phyloP scores from a whole-genome alignment of 2,797 vertebrate genomes.

The Myotis findleyi region DNA sequence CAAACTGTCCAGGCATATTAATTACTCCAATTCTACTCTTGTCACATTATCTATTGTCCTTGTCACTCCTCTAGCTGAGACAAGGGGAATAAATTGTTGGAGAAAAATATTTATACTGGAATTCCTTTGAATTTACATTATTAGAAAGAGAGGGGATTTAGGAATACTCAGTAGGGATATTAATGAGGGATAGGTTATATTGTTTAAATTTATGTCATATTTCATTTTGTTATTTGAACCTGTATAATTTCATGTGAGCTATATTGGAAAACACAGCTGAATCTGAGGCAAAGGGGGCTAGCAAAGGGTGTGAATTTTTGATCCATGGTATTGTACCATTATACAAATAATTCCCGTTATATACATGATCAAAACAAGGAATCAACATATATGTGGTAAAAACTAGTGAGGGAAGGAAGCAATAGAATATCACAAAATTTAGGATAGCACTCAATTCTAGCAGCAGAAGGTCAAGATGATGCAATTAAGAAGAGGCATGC shows the following conservation, averaged over 20 bases:
- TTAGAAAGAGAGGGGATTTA: neutral
- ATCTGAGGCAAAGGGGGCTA: neutral
- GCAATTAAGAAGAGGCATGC: neutral
- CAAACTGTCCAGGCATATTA: neutral
- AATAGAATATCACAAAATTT: neutral
- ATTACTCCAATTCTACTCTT: neutral
- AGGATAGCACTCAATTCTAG: neutral
- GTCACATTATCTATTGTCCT: neutral
- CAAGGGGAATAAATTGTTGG: neutral
- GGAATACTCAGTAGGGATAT: neutral
- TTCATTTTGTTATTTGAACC: neutral
- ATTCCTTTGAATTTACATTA: conserved; percentile 29
- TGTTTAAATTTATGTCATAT: neutral
- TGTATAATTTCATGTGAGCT: neutral
- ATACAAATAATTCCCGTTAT: neutral
- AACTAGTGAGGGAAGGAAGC: neutral
- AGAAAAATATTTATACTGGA: neutral
- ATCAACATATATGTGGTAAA: neutral
- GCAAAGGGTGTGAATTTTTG: neutral
- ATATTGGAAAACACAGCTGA: neutral
- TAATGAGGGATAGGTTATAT: neutral
- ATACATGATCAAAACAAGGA: neutral
- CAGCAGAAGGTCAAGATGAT: neutral
- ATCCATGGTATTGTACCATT: neutral
- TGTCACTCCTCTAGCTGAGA: neutral